phyloP scores from a whole-genome alignment of 1,140 invertebrate species.

The Battus philenor region DNA sequence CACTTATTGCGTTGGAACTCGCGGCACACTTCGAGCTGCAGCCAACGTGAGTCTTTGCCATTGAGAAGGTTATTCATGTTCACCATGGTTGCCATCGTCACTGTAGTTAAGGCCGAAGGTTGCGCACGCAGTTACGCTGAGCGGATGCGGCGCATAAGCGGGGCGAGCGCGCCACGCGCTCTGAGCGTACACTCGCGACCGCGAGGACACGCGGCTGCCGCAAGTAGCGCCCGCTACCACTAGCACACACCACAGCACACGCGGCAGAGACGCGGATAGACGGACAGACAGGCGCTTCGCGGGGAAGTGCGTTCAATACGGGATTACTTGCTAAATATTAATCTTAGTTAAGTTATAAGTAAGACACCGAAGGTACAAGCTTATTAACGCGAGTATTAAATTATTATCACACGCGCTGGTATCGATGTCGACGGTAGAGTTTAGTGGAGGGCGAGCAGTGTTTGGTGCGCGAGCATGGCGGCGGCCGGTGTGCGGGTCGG shows the following conservation, averaged over 20 bases:
- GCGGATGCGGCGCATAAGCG: slow-evolving; percentile 68
- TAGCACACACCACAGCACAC: slow-evolving; percentile 48
- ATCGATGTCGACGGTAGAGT: slow-evolving; percentile 68
- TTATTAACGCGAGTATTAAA: slow-evolving; percentile 72
- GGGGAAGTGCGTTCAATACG: slow-evolving; percentile 33
- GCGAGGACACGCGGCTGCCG: slow-evolving; percentile 29
- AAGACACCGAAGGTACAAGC: slow-evolving; percentile 73
- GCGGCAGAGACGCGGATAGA: slow-evolving; percentile 30
- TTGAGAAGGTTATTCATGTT: slow-evolving; percentile 98
- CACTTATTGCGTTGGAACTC: slow-evolving; percentile 99
- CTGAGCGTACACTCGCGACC: slow-evolving; percentile 52
- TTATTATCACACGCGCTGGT: slow-evolving; percentile 74
- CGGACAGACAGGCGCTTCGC: slow-evolving; percentile 30
- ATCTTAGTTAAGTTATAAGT: slow-evolving; percentile 67
- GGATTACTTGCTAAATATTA: slow-evolving; percentile 53
- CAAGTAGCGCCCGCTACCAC: slow-evolving; percentile 39
- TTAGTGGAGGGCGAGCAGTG: slow-evolving; percentile 71
- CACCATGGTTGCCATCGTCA: slow-evolving; percentile 92
- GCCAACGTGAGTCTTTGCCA: slow-evolving; percentile 99
- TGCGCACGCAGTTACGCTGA: slow-evolving; percentile 56
- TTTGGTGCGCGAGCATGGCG: slow-evolving; percentile 68
- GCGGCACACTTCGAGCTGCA: slow-evolving; percentile 99
- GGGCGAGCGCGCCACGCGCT: slow-evolving; percentile 60
- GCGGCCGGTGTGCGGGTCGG: slow-evolving; percentile 59
- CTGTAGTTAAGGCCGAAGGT: slow-evolving; percentile 38